Evolutionary conservation across 1,140 invertebrate genomes (phyloP).

Genomic region (Pseudomyrmex cubaensis): DNA sequence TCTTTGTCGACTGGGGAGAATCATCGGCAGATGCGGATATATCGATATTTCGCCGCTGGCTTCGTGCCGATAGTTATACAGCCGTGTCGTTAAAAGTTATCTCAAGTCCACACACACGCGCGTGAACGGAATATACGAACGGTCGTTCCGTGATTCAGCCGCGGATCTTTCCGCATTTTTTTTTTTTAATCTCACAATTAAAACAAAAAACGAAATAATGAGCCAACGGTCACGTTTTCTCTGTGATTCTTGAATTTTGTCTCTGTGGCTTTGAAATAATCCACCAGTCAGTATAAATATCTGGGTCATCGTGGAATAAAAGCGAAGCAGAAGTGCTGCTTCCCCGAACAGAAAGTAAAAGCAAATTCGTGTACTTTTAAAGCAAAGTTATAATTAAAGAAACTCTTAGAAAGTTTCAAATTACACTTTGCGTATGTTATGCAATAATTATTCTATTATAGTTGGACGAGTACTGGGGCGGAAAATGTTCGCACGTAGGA

Average conservation of each 20-base stretch:
- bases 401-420: neutral
- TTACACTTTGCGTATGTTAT: neutral
- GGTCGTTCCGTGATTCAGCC: constrained; percentile 17
- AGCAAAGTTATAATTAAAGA: neutral
- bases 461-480: too few species aligned
- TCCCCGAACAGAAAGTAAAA: neutral
- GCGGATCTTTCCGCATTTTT: neutral
- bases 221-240: neutral
- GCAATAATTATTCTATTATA: constrained; percentile 6
- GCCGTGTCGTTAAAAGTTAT: constrained; percentile 46
- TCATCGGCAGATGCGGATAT: constrained; percentile 36
- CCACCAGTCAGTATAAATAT: neutral
- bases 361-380: neutral
- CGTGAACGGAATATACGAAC: constrained; percentile 30
- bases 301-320: neutral
- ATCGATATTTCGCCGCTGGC: constrained; percentile 37
- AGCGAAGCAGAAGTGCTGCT: neutral
- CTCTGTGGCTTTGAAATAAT: constrained; percentile 9
- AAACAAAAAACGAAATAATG: neutral
- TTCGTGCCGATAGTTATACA: constrained; percentile 31
- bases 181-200: neutral
- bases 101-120: constrained; percentile 19
- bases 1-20: constrained; percentile 58
- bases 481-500: too few species aligned
- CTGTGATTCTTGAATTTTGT: neutral